These are phyloP conservation scores for Sebastes flavidus DNA, from an alignment of 2,797 vertebrate genomes.

Conservation along the genomic window DNA sequence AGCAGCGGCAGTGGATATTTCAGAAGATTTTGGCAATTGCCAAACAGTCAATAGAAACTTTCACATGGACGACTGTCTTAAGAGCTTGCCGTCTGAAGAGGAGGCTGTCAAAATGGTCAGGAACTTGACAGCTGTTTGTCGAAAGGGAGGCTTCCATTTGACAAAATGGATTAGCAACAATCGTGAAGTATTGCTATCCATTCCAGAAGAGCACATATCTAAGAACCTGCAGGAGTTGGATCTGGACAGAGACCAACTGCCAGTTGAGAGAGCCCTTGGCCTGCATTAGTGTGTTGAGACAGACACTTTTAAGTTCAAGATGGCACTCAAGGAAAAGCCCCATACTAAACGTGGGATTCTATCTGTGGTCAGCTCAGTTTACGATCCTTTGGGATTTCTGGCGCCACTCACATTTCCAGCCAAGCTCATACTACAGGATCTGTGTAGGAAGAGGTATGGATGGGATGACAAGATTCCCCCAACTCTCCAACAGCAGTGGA, in stretches of 20 bases:
- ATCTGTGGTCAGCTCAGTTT: not conserved
- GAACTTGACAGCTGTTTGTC: not conserved
- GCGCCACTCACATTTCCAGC: not conserved
- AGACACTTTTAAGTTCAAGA: too few species aligned
- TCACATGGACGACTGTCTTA: too few species aligned
- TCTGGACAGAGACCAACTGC: not conserved
- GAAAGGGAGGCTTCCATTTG: not conserved
- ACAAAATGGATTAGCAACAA: not conserved
- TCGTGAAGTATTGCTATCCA: too few species aligned
- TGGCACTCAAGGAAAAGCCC: too few species aligned
- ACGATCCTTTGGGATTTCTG: not conserved
- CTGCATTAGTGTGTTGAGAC: too few species aligned
- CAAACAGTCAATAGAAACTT: not conserved
- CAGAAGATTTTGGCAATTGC: not conserved
- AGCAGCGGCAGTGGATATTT: conserved; percentile 8
- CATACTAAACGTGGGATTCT: not conserved
- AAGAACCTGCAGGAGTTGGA: not conserved
- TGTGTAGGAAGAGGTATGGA: not conserved
- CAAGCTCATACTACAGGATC: not conserved
- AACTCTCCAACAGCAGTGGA: not conserved
- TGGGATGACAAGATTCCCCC: not conserved
- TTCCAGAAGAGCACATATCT: not conserved
- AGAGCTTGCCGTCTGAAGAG: too few species aligned
- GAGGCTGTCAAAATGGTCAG: too few species aligned
- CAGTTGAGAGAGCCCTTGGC: not conserved